Conservation (phyloP, 2,113 vertebrate genomes). For the Tyrannus savana region DNA sequence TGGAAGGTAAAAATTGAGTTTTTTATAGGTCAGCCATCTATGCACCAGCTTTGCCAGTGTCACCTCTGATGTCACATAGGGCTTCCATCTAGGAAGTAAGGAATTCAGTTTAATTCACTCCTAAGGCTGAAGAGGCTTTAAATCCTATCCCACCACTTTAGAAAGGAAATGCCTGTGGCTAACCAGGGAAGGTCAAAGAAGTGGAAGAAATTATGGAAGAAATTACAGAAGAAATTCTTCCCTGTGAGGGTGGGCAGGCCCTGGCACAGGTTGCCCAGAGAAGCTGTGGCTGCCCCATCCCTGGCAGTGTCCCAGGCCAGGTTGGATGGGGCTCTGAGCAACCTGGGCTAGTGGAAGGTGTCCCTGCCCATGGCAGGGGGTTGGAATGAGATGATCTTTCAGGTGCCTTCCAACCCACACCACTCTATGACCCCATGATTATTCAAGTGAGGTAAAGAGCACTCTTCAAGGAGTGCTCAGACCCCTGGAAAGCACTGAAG, state of each 20-base stretch:
- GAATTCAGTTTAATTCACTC: background rate
- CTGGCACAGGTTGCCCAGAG: background rate
- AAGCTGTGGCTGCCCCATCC: background rate
- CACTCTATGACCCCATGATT: background rate
- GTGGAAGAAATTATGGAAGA: background rate
- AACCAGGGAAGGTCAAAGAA: background rate
- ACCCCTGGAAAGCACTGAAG: background rate
- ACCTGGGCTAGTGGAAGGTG: rapidly evolving
- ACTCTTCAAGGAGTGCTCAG: background rate
- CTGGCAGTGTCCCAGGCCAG: rapidly evolving
- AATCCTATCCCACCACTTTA: background rate
- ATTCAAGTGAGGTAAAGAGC: background rate
- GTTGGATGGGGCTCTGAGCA: background rate
- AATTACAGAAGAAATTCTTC: background rate
- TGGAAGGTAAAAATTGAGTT: background rate
- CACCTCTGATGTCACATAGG: background rate
- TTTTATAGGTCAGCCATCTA: background rate
- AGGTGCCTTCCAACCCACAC: background rate
- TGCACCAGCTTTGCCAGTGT: background rate
- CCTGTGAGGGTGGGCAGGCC: rapidly evolving
- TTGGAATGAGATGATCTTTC: background rate
- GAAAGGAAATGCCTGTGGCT: background rate
- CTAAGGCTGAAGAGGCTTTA: background rate
- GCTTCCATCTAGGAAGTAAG: background rate
- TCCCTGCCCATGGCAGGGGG: background rate